These are phyloP conservation scores for Palythoa grandis DNA, from an alignment of 92 coral and sea anemone genomes.

Conservation along the genomic window DNA sequence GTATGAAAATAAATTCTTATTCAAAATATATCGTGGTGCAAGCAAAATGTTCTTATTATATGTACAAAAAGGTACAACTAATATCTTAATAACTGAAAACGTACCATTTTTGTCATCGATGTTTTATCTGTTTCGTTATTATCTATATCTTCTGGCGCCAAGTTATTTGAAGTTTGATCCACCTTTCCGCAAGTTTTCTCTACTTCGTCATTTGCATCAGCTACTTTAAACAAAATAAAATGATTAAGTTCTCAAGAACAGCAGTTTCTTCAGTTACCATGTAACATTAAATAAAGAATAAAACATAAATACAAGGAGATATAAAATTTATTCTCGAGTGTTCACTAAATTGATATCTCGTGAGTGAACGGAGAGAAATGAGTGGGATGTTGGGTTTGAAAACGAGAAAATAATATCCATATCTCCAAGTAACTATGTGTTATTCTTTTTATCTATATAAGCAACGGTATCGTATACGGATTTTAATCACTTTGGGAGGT, in stretches of 20 bases:
- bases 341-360: too few species aligned
- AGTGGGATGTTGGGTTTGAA: too few species aligned
- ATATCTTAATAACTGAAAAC: neutral
- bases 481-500: too few species aligned
- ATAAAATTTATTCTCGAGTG: too few species aligned
- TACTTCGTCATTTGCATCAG: neutral
- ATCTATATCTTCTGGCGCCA: neutral
- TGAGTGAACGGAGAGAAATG: too few species aligned
- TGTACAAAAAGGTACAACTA: neutral
- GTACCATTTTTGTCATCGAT: neutral
- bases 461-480: too few species aligned
- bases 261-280: neutral
- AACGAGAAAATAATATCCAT: too few species aligned
- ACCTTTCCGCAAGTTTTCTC: neutral
- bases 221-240: neutral
- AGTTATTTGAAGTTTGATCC: neutral
- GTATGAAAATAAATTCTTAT: neutral
- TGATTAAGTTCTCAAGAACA: neutral
- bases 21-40: neutral
- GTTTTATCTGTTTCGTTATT: neutral
- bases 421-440: too few species aligned
- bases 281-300: neutral
- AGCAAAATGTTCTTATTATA: neutral
- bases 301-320: too few species aligned
- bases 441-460: too few species aligned